Conservation (phyloP, 2,888 invertebrate species). For the Tenthredo livida region DNA sequence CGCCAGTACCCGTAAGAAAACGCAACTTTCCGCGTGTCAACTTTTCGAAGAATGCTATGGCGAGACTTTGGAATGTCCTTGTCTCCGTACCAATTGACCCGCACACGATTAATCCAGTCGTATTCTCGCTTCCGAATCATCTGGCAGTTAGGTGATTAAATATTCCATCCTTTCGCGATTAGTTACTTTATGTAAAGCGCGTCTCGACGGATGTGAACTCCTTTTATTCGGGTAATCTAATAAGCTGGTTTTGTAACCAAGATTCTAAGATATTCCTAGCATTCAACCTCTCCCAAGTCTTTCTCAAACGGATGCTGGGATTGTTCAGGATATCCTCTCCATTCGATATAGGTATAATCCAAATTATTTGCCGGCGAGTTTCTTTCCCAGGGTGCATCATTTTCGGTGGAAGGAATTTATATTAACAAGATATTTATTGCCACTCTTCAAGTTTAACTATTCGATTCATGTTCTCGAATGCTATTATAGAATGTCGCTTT, state of each 20-base stretch:
- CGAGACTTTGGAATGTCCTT: not conserved
- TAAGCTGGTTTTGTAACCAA: not conserved
- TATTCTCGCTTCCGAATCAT: not conserved
- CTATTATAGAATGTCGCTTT: constrained; percentile 14
- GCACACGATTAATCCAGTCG: constrained; percentile 11
- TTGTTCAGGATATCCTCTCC: constrained; percentile 19
- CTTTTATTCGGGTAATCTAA: constrained; percentile 18
- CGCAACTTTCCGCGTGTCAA: not conserved
- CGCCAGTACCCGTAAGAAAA: not conserved
- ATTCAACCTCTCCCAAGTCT: not conserved
- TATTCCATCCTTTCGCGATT: constrained; percentile 5
- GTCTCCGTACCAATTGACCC: constrained; percentile 17
- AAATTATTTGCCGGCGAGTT: not conserved
- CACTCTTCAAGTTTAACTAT: constrained; percentile 15
- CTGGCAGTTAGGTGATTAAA: not conserved
- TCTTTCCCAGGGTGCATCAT: not conserved
- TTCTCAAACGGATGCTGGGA: not conserved
- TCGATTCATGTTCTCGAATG: constrained; percentile 28
- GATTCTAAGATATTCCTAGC: not conserved
- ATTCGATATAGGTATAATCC: not conserved
- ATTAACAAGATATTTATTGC: constrained; percentile 8
- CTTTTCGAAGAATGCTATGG: not conserved
- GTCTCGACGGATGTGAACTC: constrained; percentile 38
- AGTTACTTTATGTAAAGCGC: not conserved
- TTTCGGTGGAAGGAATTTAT: constrained; percentile 9